Conservation (phyloP, 2,797 vertebrate genomes). For the Chrosomus eos region DNA sequence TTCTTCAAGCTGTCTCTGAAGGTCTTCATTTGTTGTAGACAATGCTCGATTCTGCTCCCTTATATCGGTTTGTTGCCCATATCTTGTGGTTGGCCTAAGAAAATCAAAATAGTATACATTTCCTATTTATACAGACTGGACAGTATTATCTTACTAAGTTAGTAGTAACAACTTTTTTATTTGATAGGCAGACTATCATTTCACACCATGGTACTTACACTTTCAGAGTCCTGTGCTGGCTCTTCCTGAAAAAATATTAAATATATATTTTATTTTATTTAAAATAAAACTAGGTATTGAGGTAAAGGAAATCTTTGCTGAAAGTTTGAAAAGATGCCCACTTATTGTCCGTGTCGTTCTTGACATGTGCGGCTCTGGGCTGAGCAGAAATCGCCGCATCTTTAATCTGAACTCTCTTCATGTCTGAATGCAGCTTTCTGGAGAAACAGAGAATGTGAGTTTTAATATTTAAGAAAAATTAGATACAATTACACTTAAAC, state of each 20-base stretch:
- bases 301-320: neutral
- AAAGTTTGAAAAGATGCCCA: conserved; percentile 47
- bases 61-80: conserved; percentile 49
- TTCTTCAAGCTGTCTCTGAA: conserved; percentile 55
- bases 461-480: neutral
- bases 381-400: conserved; percentile 56
- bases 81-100: conserved; percentile 48
- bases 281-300: neutral
- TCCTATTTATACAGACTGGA: neutral
- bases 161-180: neutral
- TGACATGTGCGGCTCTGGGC: conserved; percentile 59
- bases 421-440: conserved; percentile 16
- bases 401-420: conserved; percentile 62
- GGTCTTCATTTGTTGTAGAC: conserved; percentile 47
- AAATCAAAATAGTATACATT: neutral
- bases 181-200: neutral
- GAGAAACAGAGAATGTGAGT: neutral
- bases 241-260: conserved; percentile 44
- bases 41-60: conserved; percentile 54
- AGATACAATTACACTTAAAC: neutral
- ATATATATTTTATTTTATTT: too few species aligned
- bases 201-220: conserved; percentile 34
- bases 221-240: conserved; percentile 42
- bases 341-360: conserved; percentile 66
- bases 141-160: neutral